Conservation (phyloP, 2,888 invertebrate species). For the Caenorhabditis afra region DNA sequence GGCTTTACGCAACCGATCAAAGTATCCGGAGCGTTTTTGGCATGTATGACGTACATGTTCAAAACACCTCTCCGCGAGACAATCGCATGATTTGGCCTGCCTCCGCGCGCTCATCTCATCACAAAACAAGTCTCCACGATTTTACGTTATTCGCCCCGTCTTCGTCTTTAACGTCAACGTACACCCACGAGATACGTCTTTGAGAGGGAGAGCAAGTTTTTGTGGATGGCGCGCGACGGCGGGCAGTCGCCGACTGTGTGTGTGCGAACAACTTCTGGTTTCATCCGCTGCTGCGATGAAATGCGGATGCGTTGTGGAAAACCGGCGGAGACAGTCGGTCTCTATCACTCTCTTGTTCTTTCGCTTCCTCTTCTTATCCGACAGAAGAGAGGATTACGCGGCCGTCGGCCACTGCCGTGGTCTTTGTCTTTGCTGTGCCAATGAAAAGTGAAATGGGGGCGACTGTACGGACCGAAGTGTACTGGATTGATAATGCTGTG, state of each 20-base stretch:
- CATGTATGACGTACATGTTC: slow-evolving; percentile 30
- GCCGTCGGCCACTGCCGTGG: slow-evolving; percentile 34
- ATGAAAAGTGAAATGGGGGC: slow-evolving; percentile 41
- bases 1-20: slow-evolving; percentile 39
- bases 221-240: slow-evolving; percentile 23
- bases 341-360: not conserved
- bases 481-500: slow-evolving; percentile 4
- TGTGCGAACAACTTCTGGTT: slow-evolving; percentile 51
- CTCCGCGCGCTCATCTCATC: not conserved
- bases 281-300: slow-evolving; percentile 9
- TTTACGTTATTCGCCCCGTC: slow-evolving; percentile 40
- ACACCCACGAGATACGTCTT: slow-evolving; percentile 48
- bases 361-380: not conserved
- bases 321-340: slow-evolving; percentile 39
- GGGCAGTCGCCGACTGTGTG: slow-evolving; percentile 17
- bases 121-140: slow-evolving; percentile 36
- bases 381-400: slow-evolving; percentile 23
- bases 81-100: slow-evolving; percentile 28
- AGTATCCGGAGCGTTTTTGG: slow-evolving; percentile 7
- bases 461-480: not conserved
- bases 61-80: slow-evolving; percentile 50
- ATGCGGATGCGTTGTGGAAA: slow-evolving; percentile 54
- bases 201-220: slow-evolving; percentile 50
- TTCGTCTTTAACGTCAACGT: slow-evolving; percentile 45
- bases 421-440: slow-evolving; percentile 37